Percentiles rank a stretch among this genome's conserved stretches.
These are phyloP conservation scores for Chironomus tepperi DNA, from an alignment of 1,140 invertebrate genomes.

Conservation along the genomic window DNA sequence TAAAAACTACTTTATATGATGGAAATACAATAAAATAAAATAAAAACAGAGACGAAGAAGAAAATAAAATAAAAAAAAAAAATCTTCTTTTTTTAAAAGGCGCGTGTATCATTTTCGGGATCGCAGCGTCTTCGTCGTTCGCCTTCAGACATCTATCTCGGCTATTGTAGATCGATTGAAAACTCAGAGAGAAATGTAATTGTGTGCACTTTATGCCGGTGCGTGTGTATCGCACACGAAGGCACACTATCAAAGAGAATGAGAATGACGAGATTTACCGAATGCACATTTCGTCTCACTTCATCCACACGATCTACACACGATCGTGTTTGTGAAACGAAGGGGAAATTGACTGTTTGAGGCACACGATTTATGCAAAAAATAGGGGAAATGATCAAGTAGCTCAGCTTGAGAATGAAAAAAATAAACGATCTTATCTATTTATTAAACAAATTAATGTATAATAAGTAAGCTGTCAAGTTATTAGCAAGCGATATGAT, in stretches of 20 bases:
- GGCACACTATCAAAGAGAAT: not conserved
- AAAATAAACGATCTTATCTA: not conserved
- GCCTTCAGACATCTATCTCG: not conserved
- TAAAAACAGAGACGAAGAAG: not conserved
- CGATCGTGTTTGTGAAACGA: not conserved
- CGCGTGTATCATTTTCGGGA: constrained; percentile 14
- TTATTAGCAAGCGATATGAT: constrained; percentile 4
- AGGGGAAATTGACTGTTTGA: not conserved
- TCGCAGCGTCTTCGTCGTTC: not conserved
- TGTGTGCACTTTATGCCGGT: not conserved
- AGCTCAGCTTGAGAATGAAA: not conserved
- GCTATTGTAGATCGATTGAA: not conserved
- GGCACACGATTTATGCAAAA: not conserved
- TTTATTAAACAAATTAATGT: not conserved
- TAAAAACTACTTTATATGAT: not conserved
- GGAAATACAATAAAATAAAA: not conserved
- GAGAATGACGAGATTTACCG: not conserved
- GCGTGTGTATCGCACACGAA: not conserved
- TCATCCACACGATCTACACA: not conserved
- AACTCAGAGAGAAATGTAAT: not conserved
- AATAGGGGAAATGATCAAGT: not conserved
- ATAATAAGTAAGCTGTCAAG: not conserved
- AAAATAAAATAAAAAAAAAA: not conserved
- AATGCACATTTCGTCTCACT: not conserved
- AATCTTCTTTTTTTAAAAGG: not conserved